A percentile compares a stretch with the other conserved stretches of the same genome.
phyloP scores from a whole-genome alignment of 2,797 vertebrate genomes.

The Microctenopoma stevenorrisi region DNA sequence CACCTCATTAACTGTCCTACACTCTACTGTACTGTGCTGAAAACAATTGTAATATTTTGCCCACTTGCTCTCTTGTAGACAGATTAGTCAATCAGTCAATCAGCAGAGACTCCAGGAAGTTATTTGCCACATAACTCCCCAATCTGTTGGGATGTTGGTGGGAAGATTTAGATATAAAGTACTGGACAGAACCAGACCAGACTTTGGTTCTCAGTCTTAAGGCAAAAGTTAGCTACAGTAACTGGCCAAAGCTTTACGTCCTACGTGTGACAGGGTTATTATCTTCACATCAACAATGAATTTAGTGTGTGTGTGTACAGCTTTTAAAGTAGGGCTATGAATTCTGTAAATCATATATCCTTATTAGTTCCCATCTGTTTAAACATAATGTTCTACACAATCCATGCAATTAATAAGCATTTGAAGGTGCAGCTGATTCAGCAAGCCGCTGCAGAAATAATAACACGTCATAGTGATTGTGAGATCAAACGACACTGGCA shows the following conservation, averaged over 20 bases:
- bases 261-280: no score
- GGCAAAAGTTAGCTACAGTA: no score
- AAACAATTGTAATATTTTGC: not conserved
- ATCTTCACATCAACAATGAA: constrained; percentile 4
- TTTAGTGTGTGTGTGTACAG: constrained; percentile 3
- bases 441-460: constrained; percentile 40
- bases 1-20: constrained; percentile 3
- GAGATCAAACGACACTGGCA: constrained; percentile 33
- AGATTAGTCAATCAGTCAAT: not conserved
- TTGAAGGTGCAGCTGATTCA: constrained; percentile 36
- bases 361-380: constrained; percentile 22
- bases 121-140: not conserved
- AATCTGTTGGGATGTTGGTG: not conserved
- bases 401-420: constrained; percentile 31
- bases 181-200: not conserved
- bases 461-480: constrained; percentile 38
- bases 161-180: not conserved
- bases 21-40: not conserved
- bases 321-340: not conserved
- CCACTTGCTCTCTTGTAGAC: not conserved
- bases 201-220: no score
- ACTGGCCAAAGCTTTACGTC: no score
- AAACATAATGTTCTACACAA: constrained; percentile 19
- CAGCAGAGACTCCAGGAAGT: no score
- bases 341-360: not conserved